phyloP scores from a whole-genome alignment of 2,797 vertebrate species.

The Vireo griseus region DNA sequence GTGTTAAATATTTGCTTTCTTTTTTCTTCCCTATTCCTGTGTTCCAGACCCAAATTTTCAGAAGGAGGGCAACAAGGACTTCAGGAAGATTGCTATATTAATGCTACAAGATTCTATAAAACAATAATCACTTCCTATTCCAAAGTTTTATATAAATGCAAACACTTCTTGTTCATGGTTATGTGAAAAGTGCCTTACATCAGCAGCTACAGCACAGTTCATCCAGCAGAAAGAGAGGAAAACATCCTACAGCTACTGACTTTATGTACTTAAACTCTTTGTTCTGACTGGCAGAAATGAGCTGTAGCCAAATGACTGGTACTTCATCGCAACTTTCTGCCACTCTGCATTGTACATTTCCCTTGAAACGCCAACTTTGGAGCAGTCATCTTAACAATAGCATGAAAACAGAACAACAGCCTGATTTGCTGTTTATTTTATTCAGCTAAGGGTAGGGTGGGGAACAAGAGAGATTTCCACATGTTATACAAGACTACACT shows the following conservation, averaged over 20 bases:
- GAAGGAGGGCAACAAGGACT: not conserved
- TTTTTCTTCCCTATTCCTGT: not conserved
- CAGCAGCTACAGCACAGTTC: not conserved
- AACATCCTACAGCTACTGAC: not conserved
- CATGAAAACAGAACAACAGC: not conserved
- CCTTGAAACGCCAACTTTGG: not conserved
- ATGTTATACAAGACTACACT: not conserved
- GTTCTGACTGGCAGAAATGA: conserved; percentile 1
- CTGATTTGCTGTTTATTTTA: not conserved
- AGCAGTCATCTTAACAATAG: not conserved
- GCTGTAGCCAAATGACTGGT: not conserved
- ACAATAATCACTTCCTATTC: not conserved
- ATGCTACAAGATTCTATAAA: not conserved
- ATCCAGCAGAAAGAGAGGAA: not conserved
- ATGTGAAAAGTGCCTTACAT: not conserved
- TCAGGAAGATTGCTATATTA: not conserved
- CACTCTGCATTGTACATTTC: not conserved
- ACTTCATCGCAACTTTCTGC: not conserved
- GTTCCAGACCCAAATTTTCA: not conserved
- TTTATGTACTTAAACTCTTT: not conserved
- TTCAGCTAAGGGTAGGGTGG: not conserved
- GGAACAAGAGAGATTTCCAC: not conserved
- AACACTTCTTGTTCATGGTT: not conserved
- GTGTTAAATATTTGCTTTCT: not conserved
- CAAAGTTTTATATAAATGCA: not conserved